A percentile compares a stretch with the other conserved stretches of the same genome.
Conservation (phyloP, 30 jellyfish, hydroid and myxozoan genomes). For the Turritopsis dohrnii region DNA sequence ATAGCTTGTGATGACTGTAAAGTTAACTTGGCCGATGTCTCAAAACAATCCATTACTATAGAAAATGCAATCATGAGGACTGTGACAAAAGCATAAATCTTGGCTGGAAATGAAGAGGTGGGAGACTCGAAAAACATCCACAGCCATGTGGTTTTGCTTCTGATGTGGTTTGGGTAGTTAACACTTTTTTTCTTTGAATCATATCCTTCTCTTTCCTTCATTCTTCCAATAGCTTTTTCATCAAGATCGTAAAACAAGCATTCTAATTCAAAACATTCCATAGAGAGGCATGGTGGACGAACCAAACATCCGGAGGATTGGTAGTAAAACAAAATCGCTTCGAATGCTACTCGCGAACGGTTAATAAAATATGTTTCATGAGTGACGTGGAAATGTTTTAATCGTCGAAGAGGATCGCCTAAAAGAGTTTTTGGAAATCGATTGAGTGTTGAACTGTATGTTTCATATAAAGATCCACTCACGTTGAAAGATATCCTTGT, state of each 20-base stretch:
- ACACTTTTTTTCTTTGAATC: constrained; percentile 37
- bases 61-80: constrained; percentile 54
- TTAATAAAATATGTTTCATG: constrained; percentile 37
- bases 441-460: constrained; percentile 56
- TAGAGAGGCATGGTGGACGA: constrained; percentile 53
- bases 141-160: constrained; percentile 4
- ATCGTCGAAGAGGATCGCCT: constrained; percentile 60
- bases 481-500: constrained; percentile 52
- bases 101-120: constrained; percentile 65
- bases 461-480: constrained; percentile 71
- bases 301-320: constrained; percentile 77
- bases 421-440: constrained; percentile 80
- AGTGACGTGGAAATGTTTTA: constrained; percentile 18
- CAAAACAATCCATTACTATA: constrained; percentile 58
- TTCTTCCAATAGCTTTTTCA: constrained; percentile 37
- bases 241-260: constrained; percentile 61
- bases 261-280: constrained; percentile 67
- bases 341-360: constrained; percentile 70
- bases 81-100: constrained; percentile 45
- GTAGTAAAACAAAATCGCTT: constrained; percentile 74
- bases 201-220: constrained; percentile 75
- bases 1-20: constrained; percentile 7
- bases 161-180: constrained; percentile 3
- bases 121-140: constrained; percentile 86
- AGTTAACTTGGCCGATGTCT: constrained; percentile 44